Evolutionary conservation across 2,888 invertebrate genomes (phyloP).

Genomic region (Apomyelois bistriatella): DNA sequence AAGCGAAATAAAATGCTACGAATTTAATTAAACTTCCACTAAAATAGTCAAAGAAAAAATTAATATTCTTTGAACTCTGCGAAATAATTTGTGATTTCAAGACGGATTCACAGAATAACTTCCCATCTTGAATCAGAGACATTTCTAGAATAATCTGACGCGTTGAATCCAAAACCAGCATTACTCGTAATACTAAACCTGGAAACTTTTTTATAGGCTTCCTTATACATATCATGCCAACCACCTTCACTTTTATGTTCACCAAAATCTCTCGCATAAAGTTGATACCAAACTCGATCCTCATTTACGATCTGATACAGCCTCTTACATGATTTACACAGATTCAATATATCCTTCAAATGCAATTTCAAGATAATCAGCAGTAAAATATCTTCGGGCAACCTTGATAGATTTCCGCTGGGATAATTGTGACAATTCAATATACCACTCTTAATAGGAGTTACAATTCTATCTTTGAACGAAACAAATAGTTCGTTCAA

Average conservation of each 20-base stretch:
- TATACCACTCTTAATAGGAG: conserved; percentile 36
- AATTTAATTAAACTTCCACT: background rate
- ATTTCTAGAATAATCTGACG: conserved; percentile 25
- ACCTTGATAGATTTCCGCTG: conserved; percentile 32
- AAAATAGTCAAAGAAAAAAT: background rate
- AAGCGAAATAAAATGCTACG: background rate
- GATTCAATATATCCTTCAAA: conserved; percentile 33
- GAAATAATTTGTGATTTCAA: background rate
- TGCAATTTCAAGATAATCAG: conserved; percentile 35
- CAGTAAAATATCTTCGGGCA: conserved; percentile 37
- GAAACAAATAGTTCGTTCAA: conserved; percentile 24
- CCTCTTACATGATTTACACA: conserved; percentile 36
- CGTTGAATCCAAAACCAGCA: conserved; percentile 21
- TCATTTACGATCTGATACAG: conserved; percentile 32
- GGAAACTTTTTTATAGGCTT: conserved; percentile 25
- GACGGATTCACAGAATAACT: conserved; percentile 31
- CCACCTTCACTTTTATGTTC: conserved; percentile 23
- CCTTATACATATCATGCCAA: conserved; percentile 34
- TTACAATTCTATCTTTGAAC: conserved; percentile 35
- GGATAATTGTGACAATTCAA: conserved; percentile 32
- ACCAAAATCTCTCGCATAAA: conserved; percentile 41
- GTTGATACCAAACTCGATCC: conserved; percentile 37
- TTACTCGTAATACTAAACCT: conserved; percentile 18
- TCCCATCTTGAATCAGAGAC: conserved; percentile 31
- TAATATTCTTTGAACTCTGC: background rate